A percentile compares a stretch with the other conserved stretches of the same genome.
These are phyloP conservation scores for Amphipoea oculea DNA, from an alignment of 2,888 invertebrate species.

Conservation along the genomic window DNA sequence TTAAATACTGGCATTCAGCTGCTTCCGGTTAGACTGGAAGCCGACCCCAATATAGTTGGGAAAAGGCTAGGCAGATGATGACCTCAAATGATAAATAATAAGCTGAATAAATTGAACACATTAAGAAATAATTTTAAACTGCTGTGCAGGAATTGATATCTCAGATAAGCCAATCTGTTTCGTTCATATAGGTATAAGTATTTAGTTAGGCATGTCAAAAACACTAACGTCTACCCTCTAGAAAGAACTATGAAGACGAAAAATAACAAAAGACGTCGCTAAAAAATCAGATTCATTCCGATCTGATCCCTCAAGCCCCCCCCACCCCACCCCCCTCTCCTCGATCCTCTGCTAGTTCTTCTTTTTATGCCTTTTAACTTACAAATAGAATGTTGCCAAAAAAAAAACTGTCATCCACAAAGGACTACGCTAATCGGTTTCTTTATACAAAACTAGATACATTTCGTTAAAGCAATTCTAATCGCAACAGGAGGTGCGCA, in stretches of 20 bases:
- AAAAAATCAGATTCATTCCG: neutral
- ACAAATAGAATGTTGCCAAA: slow-evolving; percentile 1
- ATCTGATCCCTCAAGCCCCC: too few species aligned
- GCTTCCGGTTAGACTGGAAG: too few species aligned
- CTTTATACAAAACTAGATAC: slow-evolving; percentile 10
- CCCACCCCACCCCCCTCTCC: too few species aligned
- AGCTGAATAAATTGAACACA: neutral
- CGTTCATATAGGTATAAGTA: neutral
- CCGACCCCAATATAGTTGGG: too few species aligned
- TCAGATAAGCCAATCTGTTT: neutral
- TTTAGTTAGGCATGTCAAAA: neutral
- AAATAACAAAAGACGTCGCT: neutral
- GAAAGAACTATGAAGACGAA: neutral
- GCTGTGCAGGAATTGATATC: neutral
- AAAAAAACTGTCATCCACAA: neutral
- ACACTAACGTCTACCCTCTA: too few species aligned
- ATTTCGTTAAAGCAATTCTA: slow-evolving; percentile 20
- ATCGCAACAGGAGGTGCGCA: slow-evolving; percentile 34
- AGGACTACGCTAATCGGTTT: neutral
- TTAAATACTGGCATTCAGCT: too few species aligned
- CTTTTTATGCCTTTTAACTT: neutral
- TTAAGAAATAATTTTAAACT: neutral
- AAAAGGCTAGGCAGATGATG: too few species aligned
- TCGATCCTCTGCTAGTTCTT: too few species aligned
- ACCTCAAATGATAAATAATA: neutral